These are phyloP conservation scores for Cecidostiba fungosa DNA, from an alignment of 2,888 invertebrate species.

Conservation along the genomic window DNA sequence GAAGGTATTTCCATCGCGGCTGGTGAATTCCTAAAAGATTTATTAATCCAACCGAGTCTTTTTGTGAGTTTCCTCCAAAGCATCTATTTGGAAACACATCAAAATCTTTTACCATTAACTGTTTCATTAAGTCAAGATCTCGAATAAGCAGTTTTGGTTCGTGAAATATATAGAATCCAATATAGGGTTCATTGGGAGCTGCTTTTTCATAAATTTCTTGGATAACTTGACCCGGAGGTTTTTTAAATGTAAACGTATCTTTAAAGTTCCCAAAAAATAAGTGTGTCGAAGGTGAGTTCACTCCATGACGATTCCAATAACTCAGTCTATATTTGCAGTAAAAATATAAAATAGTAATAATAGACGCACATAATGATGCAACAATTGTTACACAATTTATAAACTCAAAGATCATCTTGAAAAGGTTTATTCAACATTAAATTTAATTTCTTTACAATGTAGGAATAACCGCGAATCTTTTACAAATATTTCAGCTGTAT, in stretches of 20 bases:
- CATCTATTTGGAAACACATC: slow-evolving; percentile 79
- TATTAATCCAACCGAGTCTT: slow-evolving; percentile 76
- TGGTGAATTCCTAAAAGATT: slow-evolving; percentile 79
- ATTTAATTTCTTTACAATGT: background rate
- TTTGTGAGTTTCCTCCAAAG: slow-evolving; percentile 74
- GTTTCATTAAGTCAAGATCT: slow-evolving; percentile 80
- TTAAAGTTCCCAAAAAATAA: slow-evolving; percentile 72
- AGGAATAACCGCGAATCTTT: background rate
- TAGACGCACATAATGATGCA: background rate
- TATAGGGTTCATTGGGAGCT: slow-evolving; percentile 72
- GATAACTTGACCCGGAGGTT: slow-evolving; percentile 69
- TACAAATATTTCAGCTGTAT: background rate
- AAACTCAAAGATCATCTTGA: slow-evolving; percentile 4
- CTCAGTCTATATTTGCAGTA: slow-evolving; percentile 71
- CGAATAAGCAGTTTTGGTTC: slow-evolving; percentile 79
- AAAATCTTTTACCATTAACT: slow-evolving; percentile 81
- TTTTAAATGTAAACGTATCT: slow-evolving; percentile 68
- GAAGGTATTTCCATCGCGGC: slow-evolving; percentile 81
- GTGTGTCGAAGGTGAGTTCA: slow-evolving; percentile 68
- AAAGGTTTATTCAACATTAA: background rate
- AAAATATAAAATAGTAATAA: slow-evolving; percentile 61
- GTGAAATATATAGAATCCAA: slow-evolving; percentile 81
- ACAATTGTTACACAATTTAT: background rate
- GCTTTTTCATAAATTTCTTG: slow-evolving; percentile 71
- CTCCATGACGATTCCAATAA: slow-evolving; percentile 71